These are phyloP conservation scores for Conops quadrifasciatus DNA, from an alignment of 2,888 invertebrate genomes.

Conservation along the genomic window DNA sequence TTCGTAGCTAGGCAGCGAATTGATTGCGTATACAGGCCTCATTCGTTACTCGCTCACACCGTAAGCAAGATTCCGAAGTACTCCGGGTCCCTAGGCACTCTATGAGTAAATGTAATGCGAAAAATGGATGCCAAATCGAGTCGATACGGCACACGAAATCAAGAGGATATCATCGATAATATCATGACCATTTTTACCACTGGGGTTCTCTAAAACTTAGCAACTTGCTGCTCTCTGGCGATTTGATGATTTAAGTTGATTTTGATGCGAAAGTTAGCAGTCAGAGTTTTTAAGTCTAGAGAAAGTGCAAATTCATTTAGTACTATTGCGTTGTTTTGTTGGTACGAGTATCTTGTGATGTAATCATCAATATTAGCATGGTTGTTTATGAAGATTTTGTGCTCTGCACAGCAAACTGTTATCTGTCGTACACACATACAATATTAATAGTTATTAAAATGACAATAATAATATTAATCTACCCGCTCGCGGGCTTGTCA, in stretches of 20 bases:
- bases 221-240: background rate
- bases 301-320: background rate
- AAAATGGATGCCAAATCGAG: too few species aligned
- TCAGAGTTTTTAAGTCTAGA: background rate
- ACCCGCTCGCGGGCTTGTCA: background rate
- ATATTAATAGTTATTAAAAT: background rate
- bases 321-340: background rate
- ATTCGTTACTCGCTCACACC: too few species aligned
- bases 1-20: too few species aligned
- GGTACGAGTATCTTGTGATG: constrained; percentile 1
- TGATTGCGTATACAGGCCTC: too few species aligned
- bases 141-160: too few species aligned
- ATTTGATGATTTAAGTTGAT: background rate
- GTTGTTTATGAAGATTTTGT: constrained; percentile 6
- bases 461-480: constrained; percentile 1
- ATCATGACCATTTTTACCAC: too few species aligned
- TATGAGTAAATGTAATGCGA: too few species aligned
- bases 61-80: too few species aligned
- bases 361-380: background rate
- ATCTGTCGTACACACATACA: background rate
- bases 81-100: too few species aligned
- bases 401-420: constrained; percentile 10
- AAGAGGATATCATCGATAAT: too few species aligned
- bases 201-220: background rate
- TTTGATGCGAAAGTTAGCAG: background rate